phyloP scores from a whole-genome alignment of 2,113 vertebrate genomes.

The Anarrhichthys ocellatus region DNA sequence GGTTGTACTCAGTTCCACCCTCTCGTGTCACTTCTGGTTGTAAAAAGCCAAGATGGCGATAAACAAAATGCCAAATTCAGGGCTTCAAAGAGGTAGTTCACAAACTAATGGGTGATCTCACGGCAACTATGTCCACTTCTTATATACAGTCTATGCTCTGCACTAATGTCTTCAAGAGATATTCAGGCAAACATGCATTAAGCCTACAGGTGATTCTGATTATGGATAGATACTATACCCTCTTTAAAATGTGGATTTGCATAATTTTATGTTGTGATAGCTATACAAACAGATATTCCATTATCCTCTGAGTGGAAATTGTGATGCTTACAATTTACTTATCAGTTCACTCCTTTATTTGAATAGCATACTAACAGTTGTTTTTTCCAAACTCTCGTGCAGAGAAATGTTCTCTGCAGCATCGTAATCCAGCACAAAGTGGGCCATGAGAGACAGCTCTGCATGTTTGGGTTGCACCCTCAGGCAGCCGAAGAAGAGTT shows the following conservation, averaged over 20 bases:
- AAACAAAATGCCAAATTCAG: too few species aligned
- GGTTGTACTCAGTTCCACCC: too few species aligned
- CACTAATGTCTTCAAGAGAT: background rate
- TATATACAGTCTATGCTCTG: background rate
- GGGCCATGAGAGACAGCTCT: conserved; percentile 60
- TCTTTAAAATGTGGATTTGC: background rate
- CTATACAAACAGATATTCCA: conserved; percentile 1
- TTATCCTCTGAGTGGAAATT: background rate
- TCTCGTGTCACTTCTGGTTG: too few species aligned
- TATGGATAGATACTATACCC: background rate
- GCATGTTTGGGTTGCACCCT: conserved; percentile 57
- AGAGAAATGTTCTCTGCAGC: conserved; percentile 27
- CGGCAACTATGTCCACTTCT: too few species aligned
- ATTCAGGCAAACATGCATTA: conserved; percentile 3
- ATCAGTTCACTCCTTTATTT: conserved; percentile 22
- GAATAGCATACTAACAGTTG: conserved; percentile 1
- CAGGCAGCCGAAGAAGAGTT: conserved; percentile 62
- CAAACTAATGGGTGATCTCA: too few species aligned
- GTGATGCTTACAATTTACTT: conserved; percentile 1
- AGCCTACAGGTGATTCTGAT: background rate
- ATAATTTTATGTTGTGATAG: conserved; percentile 6
- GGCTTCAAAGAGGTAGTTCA: too few species aligned
- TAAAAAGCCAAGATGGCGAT: too few species aligned
- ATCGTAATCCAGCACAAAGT: conserved; percentile 68
- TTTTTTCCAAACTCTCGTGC: conserved; percentile 21